Percentiles rank a stretch among this genome's conserved stretches.
These are phyloP conservation scores for Pipistrellus kuhlii DNA, from an alignment of 2,797 vertebrate genomes.

Conservation along the genomic window DNA sequence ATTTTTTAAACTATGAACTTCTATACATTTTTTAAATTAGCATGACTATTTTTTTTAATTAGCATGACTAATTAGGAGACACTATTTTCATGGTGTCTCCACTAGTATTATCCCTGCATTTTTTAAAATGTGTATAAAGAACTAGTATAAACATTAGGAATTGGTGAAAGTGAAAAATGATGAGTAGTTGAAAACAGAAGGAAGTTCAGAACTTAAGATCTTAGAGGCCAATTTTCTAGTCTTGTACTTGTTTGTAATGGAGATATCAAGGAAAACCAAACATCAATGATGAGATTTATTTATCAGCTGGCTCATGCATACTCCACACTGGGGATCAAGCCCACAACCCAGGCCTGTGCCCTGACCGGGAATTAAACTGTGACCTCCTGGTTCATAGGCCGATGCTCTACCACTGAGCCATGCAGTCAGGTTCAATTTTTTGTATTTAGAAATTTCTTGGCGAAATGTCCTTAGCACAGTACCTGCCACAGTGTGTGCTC, in stretches of 20 bases:
- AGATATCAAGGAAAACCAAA: background rate
- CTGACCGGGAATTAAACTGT: too few species aligned
- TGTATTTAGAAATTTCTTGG: background rate
- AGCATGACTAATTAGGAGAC: background rate
- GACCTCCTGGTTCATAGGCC: too few species aligned
- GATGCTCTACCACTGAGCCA: too few species aligned
- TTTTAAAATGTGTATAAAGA: background rate
- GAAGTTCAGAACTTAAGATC: background rate
- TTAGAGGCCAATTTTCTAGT: background rate
- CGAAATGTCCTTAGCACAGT: background rate
- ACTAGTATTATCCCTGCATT: background rate
- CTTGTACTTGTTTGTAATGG: background rate
- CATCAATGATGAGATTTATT: too few species aligned
- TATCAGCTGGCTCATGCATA: too few species aligned
- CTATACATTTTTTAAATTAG: background rate
- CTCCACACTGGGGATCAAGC: too few species aligned
- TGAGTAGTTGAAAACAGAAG: background rate
- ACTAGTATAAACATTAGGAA: background rate
- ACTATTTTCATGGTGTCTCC: background rate
- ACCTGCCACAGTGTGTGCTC: background rate
- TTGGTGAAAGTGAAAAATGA: background rate
- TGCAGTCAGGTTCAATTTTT: background rate
- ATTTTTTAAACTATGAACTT: background rate
- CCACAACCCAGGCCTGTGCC: too few species aligned
- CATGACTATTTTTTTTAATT: background rate